Evolutionary conservation across 2,113 vertebrate genomes (phyloP).

Genomic region (Corythaeola cristata): DNA sequence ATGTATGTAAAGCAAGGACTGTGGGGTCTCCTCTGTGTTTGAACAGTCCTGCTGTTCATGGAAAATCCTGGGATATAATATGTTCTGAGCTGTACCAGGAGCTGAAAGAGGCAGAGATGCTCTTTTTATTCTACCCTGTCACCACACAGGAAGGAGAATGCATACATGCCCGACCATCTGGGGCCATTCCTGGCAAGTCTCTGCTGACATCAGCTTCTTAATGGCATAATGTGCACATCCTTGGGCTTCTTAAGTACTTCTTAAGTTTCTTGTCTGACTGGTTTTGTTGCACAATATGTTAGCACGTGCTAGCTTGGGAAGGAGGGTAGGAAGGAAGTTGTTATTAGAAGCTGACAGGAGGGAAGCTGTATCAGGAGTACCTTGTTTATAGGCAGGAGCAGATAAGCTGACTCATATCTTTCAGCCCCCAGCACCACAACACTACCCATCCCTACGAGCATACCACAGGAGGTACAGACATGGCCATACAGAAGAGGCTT

Average conservation of each 20-base stretch:
- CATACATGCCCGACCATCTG: neutral
- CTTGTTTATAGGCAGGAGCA: neutral
- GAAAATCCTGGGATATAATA: neutral
- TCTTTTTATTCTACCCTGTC: neutral
- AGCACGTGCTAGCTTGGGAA: constrained; percentile 28
- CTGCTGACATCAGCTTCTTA: neutral
- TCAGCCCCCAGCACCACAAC: neutral
- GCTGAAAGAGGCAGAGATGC: neutral
- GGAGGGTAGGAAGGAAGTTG: constrained; percentile 33
- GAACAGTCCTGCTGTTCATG: neutral
- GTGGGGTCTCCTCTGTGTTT: neutral
- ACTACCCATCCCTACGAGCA: neutral
- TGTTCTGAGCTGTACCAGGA: neutral
- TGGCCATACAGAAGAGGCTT: neutral
- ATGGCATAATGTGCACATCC: neutral
- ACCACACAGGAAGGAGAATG: neutral
- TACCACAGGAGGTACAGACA: neutral
- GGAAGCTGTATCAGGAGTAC: neutral
- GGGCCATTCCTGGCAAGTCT: neutral
- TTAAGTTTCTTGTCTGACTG: neutral
- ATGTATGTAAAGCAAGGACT: neutral
- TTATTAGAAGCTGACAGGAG: neutral
- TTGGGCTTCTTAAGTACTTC: neutral
- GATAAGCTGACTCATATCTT: neutral
- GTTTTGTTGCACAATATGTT: constrained; percentile 27